Percentiles rank a stretch among this genome's conserved stretches.
Conservation (phyloP, 2,113 vertebrate species). For the Phrynosoma blainvillii region DNA sequence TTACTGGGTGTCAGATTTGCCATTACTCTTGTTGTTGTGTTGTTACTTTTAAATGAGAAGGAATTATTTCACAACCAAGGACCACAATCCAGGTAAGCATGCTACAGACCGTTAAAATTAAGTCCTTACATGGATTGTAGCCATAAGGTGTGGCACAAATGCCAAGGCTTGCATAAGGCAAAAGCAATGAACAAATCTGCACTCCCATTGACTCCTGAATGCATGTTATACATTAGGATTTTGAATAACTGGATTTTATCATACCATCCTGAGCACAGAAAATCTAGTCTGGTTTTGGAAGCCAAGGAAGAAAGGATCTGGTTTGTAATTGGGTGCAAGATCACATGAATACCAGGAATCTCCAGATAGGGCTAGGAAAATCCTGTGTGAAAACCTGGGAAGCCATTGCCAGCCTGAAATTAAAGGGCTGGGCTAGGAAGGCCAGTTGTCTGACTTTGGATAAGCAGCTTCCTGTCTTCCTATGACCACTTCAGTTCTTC, state of each 20-base stretch:
- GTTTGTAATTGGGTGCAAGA: too few species aligned
- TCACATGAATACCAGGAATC: too few species aligned
- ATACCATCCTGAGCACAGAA: too few species aligned
- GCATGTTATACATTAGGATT: background rate
- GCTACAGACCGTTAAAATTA: background rate
- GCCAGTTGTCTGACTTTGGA: too few species aligned
- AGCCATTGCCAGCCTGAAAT: too few species aligned
- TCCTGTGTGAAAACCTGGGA: too few species aligned
- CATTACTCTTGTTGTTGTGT: background rate
- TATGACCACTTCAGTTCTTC: background rate
- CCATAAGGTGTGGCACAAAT: background rate
- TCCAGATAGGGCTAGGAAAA: too few species aligned
- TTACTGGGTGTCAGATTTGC: background rate
- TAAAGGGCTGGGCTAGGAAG: too few species aligned
- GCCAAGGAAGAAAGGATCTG: too few species aligned
- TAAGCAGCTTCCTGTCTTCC: too few species aligned
- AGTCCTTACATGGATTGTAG: background rate
- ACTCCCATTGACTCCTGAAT: background rate
- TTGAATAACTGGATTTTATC: background rate
- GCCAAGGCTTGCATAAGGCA: background rate
- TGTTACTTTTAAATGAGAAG: too few species aligned
- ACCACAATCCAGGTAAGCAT: background rate
- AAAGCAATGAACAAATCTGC: background rate
- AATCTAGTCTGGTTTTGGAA: too few species aligned
- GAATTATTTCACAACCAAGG: background rate